phyloP scores from a whole-genome alignment of 1,140 invertebrate genomes.

The Alviniconcha marisindica region DNA sequence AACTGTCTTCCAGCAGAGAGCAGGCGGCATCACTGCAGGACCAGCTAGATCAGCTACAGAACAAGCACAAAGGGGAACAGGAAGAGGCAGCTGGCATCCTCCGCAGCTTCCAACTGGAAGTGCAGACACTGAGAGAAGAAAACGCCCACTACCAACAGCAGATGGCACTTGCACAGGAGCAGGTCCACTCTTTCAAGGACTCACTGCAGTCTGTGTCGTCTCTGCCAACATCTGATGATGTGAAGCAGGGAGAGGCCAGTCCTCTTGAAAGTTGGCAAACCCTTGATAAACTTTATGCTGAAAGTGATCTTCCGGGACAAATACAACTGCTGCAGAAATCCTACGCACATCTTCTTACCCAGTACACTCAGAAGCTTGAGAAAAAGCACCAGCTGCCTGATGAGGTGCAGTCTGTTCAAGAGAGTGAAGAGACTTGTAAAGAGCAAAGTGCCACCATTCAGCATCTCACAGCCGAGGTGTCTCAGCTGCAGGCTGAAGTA shows the following conservation, averaged over 20 bases:
- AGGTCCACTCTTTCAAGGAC: slow-evolving; percentile 24
- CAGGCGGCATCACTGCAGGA: slow-evolving; percentile 20
- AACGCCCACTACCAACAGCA: slow-evolving; percentile 3
- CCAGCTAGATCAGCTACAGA: slow-evolving; percentile 25
- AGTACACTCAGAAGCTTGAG: neutral
- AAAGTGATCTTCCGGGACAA: neutral
- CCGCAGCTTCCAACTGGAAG: neutral
- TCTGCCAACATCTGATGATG: too few relatives aligned
- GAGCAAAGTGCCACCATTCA: neutral
- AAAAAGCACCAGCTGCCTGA: neutral
- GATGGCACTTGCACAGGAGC: neutral
- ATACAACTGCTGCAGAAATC: neutral
- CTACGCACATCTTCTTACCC: slow-evolving; percentile 4
- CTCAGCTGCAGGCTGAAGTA: slow-evolving; percentile 22
- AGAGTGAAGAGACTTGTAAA: neutral
- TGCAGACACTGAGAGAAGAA: neutral
- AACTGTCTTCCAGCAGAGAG: slow-evolving; percentile 15
- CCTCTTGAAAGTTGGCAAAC: too few relatives aligned
- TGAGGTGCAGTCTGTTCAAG: neutral
- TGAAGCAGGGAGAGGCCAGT: too few relatives aligned
- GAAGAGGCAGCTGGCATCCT: neutral
- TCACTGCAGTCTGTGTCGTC: neutral
- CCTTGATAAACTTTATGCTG: too few relatives aligned
- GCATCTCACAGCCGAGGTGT: slow-evolving; percentile 5
- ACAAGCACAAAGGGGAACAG: neutral